Base-by-base conservation (phyloP, 2,888 invertebrate species). In the Andrena marginata region DNA sequence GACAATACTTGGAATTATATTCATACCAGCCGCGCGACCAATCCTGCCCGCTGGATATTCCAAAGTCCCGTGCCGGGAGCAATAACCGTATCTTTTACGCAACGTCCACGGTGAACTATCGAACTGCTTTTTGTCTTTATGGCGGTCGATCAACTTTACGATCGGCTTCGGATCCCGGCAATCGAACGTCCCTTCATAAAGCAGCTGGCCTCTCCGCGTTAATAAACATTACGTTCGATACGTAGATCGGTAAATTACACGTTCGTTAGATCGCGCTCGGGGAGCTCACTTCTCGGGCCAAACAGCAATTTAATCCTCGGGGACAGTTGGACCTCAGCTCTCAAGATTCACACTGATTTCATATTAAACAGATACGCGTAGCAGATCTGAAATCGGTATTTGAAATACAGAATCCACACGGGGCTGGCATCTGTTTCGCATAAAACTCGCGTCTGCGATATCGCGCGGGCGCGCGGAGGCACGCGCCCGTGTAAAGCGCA, bases 41-140 rank as follows among this genome's bases (percentile, higher is more conserved):
- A 69, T 51, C 33, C 60, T 23, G 13, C n/a, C 7, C 54, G 49
- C 13, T 69, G 79, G 73, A 81, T 81, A 81, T 81, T 73, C 73
- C 64, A 79, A 68, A 81, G 59, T 73, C 23, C 35, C n/a, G 67
- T 51, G 62, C 49, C 67, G 64, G 35, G 64, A 33, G 29, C 56
- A 60, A 76, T 70, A 79, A 76, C 69, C 76, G 79, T 76, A 76
- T 70, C 64, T 64, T 76, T 76, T 69, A 75, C 63, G 75, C 78
- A 75, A 79, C 78, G 68, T 35, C 78, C 76, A 59, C 56, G 75
- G 68, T 64, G 64, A 76, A 79, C 79, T 63, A 79, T 79, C 69
- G 68, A 79, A 68, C 56, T 35, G 69, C 64, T 79, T 69, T 31
- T 26, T 62, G 59, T 70, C 64, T 76, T 76, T 79, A 69, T 59